Conservation (phyloP, 2,797 vertebrate species). For the Pseudomugil tenellus region DNA sequence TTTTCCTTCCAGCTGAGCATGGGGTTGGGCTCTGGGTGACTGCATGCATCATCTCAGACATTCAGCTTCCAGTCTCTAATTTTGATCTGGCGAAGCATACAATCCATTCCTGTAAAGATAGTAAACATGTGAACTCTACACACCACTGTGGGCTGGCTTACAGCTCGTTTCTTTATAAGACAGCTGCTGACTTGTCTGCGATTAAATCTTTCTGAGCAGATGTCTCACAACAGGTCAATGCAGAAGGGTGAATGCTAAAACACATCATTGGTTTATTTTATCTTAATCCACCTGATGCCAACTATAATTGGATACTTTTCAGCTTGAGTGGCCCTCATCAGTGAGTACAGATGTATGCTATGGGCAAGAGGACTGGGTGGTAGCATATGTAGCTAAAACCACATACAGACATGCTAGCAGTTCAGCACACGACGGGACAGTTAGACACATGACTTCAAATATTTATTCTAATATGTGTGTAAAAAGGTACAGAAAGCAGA, state of each 20-base stretch:
- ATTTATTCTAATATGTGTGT: not conserved
- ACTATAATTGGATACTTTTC: no score
- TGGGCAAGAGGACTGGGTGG: no score
- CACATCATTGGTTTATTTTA: no score
- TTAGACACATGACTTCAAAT: no score
- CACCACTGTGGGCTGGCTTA: slow-evolving; percentile 22
- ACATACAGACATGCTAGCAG: no score
- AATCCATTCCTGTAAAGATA: slow-evolving; percentile 7
- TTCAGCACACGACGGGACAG: no score
- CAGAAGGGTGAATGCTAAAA: no score
- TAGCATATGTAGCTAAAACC: no score
- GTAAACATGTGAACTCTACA: slow-evolving; percentile 12
- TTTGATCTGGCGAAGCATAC: slow-evolving; percentile 17
- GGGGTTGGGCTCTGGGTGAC: slow-evolving; percentile 10
- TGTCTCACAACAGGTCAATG: no score
- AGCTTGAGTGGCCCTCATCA: no score
- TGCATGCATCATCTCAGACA: slow-evolving; percentile 8
- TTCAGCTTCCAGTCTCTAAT: slow-evolving; percentile 25
- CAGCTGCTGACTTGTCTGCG: slow-evolving; percentile 45
- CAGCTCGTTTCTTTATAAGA: not conserved
- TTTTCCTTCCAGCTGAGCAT: slow-evolving; percentile 6
- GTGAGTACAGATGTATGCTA: no score
- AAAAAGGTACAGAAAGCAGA: not conserved
- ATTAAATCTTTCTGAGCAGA: slow-evolving; percentile 25
- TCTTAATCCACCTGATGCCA: no score